phyloP scores from a whole-genome alignment of 2,113 vertebrate genomes.

The Penelope pileata region DNA sequence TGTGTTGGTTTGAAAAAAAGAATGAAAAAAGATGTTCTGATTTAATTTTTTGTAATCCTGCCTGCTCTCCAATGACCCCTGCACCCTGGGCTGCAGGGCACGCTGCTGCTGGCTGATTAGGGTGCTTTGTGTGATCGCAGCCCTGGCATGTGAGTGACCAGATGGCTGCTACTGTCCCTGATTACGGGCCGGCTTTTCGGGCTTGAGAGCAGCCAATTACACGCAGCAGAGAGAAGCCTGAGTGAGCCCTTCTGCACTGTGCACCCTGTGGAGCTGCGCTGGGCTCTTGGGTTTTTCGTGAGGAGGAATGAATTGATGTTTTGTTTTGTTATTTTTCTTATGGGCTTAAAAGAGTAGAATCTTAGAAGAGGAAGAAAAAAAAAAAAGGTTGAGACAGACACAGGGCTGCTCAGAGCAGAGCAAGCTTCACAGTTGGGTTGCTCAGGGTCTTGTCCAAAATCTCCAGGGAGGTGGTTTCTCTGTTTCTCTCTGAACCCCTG shows the following conservation, averaged over 20 bases:
- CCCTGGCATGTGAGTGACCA: neutral
- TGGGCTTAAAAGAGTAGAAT: neutral
- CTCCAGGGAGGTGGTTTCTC: neutral
- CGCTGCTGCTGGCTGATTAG: neutral
- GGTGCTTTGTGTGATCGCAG: neutral
- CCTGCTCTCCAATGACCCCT: neutral
- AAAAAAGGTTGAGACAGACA: accelerated
- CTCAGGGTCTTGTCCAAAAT: accelerated
- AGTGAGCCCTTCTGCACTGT: accelerated
- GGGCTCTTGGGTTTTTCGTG: accelerated
- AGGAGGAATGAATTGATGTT: accelerated
- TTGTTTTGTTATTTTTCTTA: neutral
- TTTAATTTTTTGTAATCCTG: neutral
- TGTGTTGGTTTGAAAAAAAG: neutral
- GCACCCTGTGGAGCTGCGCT: accelerated
- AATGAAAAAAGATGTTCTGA: neutral
- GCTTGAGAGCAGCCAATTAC: neutral
- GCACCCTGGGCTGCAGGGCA: accelerated
- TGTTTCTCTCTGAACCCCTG: neutral
- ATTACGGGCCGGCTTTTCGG: neutral
- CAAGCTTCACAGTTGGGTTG: neutral
- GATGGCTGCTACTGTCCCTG: neutral
- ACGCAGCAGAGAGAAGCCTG: accelerated
- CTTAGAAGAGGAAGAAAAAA: too few species aligned
- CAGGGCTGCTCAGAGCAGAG: accelerated